Evolutionary conservation across 2,888 invertebrate genomes (phyloP).

Genomic region (Pristionchus mayeri): DNA sequence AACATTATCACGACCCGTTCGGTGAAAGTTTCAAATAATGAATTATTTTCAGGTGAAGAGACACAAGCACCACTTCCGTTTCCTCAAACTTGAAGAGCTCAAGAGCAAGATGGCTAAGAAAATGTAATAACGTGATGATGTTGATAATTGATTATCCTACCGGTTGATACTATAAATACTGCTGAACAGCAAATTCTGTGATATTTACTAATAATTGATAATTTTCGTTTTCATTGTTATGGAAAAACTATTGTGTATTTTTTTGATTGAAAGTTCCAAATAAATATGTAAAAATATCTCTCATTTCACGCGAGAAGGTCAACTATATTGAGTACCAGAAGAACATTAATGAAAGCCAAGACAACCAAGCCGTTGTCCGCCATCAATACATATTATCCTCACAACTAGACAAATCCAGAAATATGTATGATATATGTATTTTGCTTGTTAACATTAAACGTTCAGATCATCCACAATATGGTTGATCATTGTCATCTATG

Average conservation of each 20-base stretch:
- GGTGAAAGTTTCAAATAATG: background rate
- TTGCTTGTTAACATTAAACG: too few relatives aligned
- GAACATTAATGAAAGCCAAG: too few relatives aligned
- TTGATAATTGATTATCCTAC: too few relatives aligned
- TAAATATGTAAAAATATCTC: background rate
- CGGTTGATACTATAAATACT: background rate
- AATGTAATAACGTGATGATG: background rate
- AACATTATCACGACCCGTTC: background rate
- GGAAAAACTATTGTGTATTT: background rate
- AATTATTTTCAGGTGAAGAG: background rate
- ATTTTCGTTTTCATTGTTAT: background rate
- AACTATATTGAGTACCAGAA: too few relatives aligned
- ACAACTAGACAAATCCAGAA: too few relatives aligned
- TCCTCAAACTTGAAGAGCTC: background rate
- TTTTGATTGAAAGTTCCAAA: background rate
- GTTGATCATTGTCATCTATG: too few relatives aligned
- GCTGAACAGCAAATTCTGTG: background rate
- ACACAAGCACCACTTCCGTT: background rate
- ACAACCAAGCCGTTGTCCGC: too few relatives aligned
- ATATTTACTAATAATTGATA: background rate
- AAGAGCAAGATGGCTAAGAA: background rate
- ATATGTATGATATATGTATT: too few relatives aligned
- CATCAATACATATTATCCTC: too few relatives aligned
- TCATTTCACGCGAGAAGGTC: background rate
- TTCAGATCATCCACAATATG: too few relatives aligned